A percentile compares a stretch with the other conserved stretches of the same genome.
Conservation (phyloP, 2,888 invertebrate species). For the Acrocyrtus sp. region DNA sequence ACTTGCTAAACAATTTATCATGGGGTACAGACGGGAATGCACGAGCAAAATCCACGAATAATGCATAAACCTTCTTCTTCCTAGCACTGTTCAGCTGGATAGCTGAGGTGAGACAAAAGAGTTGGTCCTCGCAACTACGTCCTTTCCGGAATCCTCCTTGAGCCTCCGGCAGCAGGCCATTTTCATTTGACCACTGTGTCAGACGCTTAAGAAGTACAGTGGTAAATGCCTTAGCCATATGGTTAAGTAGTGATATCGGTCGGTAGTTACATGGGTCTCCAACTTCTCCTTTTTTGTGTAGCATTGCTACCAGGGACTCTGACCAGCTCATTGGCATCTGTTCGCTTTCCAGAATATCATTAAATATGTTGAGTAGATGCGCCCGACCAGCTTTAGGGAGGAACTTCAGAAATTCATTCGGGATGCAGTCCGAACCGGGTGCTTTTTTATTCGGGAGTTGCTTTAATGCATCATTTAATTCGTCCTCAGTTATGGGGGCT, state of each 20-base stretch:
- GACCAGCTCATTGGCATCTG: too few relatives aligned
- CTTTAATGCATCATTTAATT: too few relatives aligned
- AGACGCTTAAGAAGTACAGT: background rate
- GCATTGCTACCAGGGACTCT: too few relatives aligned
- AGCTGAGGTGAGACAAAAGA: slow-evolving; percentile 4
- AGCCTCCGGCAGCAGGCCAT: background rate
- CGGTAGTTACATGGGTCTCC: slow-evolving; percentile 6
- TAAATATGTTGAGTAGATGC: too few relatives aligned
- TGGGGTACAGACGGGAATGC: slow-evolving; percentile 18
- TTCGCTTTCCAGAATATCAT: background rate
- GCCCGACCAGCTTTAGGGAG: too few relatives aligned
- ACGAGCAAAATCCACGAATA: slow-evolving; percentile 14
- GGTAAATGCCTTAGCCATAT: slow-evolving; percentile 3
- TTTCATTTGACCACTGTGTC: background rate
- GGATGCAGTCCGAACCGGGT: background rate
- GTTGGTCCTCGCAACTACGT: slow-evolving; percentile 20
- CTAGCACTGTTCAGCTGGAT: background rate
- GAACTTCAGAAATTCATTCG: background rate
- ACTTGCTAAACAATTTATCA: background rate
- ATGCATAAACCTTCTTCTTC: slow-evolving; percentile 10
- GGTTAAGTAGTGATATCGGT: slow-evolving; percentile 13
- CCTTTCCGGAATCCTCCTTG: slow-evolving; percentile 25
- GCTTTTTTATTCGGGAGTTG: too few relatives aligned
- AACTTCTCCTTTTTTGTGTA: slow-evolving; percentile 14
- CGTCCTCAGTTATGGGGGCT: too few relatives aligned